Percentiles rank a stretch among this genome's conserved stretches.
phyloP scores from a whole-genome alignment of 2,113 vertebrate genomes.

The Ailuropoda melanoleuca region DNA sequence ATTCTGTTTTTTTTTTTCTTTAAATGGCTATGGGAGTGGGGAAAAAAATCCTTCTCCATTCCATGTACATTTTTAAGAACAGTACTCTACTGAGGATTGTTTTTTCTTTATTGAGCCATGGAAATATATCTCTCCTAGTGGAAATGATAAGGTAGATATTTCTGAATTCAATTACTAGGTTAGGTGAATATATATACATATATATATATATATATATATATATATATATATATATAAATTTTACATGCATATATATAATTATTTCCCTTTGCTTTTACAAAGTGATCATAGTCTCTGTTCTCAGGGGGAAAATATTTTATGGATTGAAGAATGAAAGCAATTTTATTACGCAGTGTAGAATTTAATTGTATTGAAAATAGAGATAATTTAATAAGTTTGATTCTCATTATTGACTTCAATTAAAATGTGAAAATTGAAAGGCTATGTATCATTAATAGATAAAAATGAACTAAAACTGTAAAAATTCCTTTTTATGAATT shows the following conservation, averaged over 20 bases:
- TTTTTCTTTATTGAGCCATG: neutral
- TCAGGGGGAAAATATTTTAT: neutral
- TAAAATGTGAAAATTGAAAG: conserved; percentile 60
- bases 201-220: neutral
- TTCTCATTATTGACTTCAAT: conserved; percentile 54
- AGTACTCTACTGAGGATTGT: neutral
- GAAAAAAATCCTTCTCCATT: neutral
- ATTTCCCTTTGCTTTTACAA: neutral
- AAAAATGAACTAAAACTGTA: conserved; percentile 41
- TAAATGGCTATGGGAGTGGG: rapidly evolving
- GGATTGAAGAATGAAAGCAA: neutral
- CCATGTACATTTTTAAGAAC: neutral
- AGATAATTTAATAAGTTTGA: conserved; percentile 51
- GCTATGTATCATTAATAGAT: neutral
- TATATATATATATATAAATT: neutral
- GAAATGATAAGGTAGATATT: neutral
- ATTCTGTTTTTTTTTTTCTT: neutral
- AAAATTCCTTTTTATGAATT: conserved; percentile 29
- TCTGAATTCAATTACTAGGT: conserved; percentile 5
- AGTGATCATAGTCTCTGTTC: neutral
- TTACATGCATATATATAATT: neutral
- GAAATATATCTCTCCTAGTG: neutral
- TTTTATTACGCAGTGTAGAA: neutral
- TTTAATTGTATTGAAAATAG: conserved; percentile 60
- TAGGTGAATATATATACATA: neutral